Percentiles rank a stretch among this genome's conserved stretches.
phyloP scores from a whole-genome alignment of 2,888 invertebrate species.

The Xestia ashworthii region DNA sequence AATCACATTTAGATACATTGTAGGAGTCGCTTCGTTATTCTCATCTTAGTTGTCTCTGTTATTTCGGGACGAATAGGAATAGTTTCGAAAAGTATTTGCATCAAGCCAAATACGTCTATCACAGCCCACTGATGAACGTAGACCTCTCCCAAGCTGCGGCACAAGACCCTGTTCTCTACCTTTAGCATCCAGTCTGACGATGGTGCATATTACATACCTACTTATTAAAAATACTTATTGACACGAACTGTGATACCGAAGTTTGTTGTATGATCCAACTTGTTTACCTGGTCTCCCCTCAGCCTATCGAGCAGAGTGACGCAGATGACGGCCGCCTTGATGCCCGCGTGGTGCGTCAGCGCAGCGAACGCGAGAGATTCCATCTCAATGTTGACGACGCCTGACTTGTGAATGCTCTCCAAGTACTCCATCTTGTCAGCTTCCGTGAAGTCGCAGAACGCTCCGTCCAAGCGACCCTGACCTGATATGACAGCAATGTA shows the following conservation, averaged over 20 bases:
- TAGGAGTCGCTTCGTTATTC: background rate
- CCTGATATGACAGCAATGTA: constrained; percentile 86
- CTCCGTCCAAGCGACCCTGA: constrained; percentile 98
- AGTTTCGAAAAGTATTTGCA: background rate
- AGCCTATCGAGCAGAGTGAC: constrained; percentile 97
- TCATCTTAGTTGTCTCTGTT: background rate
- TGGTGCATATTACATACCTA: background rate
- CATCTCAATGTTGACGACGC: constrained; percentile 99
- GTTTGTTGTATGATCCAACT: background rate
- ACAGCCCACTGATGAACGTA: background rate
- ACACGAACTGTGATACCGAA: background rate
- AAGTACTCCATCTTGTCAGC: constrained; percentile 97
- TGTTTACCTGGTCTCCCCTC: constrained; percentile 97
- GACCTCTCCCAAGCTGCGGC: background rate
- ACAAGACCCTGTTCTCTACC: background rate
- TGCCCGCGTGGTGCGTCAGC: constrained; percentile 97
- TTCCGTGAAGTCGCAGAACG: constrained; percentile 98
- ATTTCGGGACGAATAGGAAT: background rate
- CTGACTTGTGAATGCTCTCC: constrained; percentile 93
- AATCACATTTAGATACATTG: constrained; percentile 60
- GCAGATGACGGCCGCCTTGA: constrained; percentile 98
- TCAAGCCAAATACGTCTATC: background rate
- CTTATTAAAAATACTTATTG: background rate
- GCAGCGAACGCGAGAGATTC: constrained; percentile 98
- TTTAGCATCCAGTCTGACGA: background rate